Evolutionary conservation across 2,113 vertebrate genomes (phyloP).

Genomic region (Crotalus tigris): DNA sequence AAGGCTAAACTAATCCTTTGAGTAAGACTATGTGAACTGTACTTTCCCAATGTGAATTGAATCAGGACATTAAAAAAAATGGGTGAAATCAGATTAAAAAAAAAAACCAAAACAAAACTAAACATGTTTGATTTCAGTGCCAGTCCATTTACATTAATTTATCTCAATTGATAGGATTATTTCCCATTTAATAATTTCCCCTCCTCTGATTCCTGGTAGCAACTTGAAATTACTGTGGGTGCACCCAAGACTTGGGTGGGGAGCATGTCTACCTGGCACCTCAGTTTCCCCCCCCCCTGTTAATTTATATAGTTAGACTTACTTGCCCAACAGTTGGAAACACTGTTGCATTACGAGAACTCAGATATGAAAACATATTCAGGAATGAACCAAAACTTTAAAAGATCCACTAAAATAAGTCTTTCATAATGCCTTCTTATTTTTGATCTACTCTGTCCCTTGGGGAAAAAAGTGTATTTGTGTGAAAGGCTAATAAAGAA

Average conservation of each 20-base stretch:
- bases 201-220: no score
- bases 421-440: background rate
- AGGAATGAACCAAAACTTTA: background rate
- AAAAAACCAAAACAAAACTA: no score
- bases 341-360: background rate
- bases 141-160: background rate
- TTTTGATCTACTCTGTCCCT: background rate
- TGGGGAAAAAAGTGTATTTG: background rate
- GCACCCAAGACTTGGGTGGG: no score
- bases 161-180: no score
- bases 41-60: background rate
- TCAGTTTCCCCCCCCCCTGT: fast-evolving
- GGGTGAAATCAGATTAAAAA: background rate
- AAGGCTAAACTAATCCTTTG: background rate
- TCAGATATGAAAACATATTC: background rate
- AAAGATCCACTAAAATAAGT: background rate
- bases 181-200: no score
- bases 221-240: no score
- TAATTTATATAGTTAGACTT: no score
- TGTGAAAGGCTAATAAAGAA: background rate
- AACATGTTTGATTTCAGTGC: background rate
- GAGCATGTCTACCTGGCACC: background rate
- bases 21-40: background rate
- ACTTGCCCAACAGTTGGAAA: no score
- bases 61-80: background rate